Evolutionary conservation across 2,113 vertebrate genomes (phyloP).

Genomic region (Struthio camelus): DNA sequence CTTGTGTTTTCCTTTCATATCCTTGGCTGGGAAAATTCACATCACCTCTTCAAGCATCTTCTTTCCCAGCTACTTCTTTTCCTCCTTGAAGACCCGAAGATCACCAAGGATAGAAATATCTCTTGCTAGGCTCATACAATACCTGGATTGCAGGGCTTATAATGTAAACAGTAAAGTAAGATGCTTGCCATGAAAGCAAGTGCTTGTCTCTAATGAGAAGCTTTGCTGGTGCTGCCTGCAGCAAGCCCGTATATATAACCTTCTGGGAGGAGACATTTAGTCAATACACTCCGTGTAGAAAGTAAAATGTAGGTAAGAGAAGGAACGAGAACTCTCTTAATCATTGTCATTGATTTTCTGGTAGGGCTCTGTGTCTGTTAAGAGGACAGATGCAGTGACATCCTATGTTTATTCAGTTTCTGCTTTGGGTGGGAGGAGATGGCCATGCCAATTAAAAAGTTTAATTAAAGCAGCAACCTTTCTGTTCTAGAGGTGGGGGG

Average conservation of each 20-base stretch:
- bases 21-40: not conserved
- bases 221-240: not conserved
- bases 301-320: slow-evolving; percentile 37
- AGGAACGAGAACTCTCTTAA: slow-evolving; percentile 50
- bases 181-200: not conserved
- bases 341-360: slow-evolving; percentile 52
- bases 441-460: slow-evolving; percentile 43
- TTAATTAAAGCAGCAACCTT: slow-evolving; percentile 55
- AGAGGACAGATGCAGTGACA: slow-evolving; percentile 34
- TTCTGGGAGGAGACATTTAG: slow-evolving; percentile 40
- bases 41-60: not conserved
- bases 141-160: not conserved
- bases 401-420: slow-evolving; percentile 22
- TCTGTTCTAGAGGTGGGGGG: not conserved
- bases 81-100: not conserved
- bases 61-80: not conserved
- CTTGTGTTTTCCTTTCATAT: not conserved
- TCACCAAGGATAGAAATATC: not conserved
- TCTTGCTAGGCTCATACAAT: not conserved
- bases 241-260: not conserved
- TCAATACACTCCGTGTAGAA: slow-evolving; percentile 38
- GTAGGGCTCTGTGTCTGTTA: not conserved
- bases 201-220: not conserved
- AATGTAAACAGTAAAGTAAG: not conserved
- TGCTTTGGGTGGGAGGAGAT: not conserved